Conservation (phyloP, 2,113 vertebrate genomes). For the Lampris megalopsis region DNA sequence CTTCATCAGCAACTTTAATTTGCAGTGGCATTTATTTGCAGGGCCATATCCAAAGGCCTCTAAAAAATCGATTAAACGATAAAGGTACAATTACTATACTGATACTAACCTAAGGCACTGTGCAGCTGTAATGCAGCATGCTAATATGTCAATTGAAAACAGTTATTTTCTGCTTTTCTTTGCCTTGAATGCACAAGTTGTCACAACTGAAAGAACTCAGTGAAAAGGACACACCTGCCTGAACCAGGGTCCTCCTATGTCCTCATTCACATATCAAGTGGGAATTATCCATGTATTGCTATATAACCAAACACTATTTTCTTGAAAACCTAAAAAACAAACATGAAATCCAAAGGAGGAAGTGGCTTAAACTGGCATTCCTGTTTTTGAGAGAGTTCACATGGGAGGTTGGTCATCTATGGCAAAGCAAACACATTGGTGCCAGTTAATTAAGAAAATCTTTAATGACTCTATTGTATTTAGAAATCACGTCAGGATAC, state of each 20-base stretch:
- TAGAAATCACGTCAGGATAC: no score
- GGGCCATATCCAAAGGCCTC: slow-evolving; percentile 11
- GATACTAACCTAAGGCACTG: slow-evolving; percentile 36
- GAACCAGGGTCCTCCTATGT: background rate
- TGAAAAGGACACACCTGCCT: background rate
- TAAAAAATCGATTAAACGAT: slow-evolving; percentile 26
- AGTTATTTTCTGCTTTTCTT: background rate
- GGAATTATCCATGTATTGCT: background rate
- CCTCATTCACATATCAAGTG: no score
- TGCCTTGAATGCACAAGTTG: background rate
- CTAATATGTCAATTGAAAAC: background rate
- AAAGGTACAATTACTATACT: slow-evolving; percentile 25
- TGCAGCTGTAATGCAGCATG: slow-evolving; percentile 33
- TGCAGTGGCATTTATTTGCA: slow-evolving; percentile 10
- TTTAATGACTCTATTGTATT: no score
- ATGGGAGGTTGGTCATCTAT: no score
- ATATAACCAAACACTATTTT: background rate
- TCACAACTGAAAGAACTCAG: background rate
- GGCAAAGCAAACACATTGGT: no score
- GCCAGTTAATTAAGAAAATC: no score
- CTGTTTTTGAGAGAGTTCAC: no score
- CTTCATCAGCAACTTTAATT: slow-evolving; percentile 16
- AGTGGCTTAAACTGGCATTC: background rate
- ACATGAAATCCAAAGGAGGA: background rate
- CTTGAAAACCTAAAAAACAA: background rate